Evolutionary conservation across 1,140 invertebrate species (phyloP), one percentile per base, ranked within the genome.

Genomic region (Chelonus insularis): DNA sequence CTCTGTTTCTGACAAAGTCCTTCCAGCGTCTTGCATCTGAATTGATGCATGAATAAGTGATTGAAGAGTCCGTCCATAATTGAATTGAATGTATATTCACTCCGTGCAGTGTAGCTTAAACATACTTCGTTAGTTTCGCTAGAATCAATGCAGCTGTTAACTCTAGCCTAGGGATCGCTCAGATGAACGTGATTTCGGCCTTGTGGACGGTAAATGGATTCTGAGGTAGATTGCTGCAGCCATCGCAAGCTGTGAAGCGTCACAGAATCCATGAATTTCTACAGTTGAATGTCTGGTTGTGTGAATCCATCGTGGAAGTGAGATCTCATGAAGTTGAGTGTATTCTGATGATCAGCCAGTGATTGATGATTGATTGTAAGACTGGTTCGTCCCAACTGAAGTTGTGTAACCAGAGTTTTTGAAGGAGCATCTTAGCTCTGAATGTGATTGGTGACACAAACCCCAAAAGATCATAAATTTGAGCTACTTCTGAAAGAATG

Each of bases 211-310:
- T 4, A 36, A 37, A 1, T 5, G 20, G 0, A 56, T 32, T 5
- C 5, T 59, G 0, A 69, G 1, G 18, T 72, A 72, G 0, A 69
- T n/a, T n/a, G n/a, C n/a, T n/a, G n/a, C n/a, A n/a, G n/a, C n/a
- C n/a, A n/a, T n/a, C n/a, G n/a, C n/a, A n/a, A n/a, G n/a, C n/a
- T n/a, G n/a, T n/a, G n/a, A n/a, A n/a, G n/a, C n/a, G n/a, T n/a
- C n/a, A n/a, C n/a, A n/a, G n/a, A n/a, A n/a, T n/a, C n/a, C n/a
- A n/a, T n/a, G n/a, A n/a, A n/a, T n/a, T n/a, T n/a, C n/a, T n/a
- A n/a, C n/a, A n/a, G n/a, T n/a, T n/a, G n/a, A n/a, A n/a, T n/a
- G n/a, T n/a, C n/a, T n/a, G n/a, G n/a, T n/a, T n/a, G n/a, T n/a
- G n/a, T n/a, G n/a, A n/a, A n/a, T n/a, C n/a, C n/a, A n/a, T n/a